Percentiles rank a stretch among this genome's conserved stretches.
phyloP scores from a whole-genome alignment of 2,888 invertebrate species.

The Stenurella melanura region DNA sequence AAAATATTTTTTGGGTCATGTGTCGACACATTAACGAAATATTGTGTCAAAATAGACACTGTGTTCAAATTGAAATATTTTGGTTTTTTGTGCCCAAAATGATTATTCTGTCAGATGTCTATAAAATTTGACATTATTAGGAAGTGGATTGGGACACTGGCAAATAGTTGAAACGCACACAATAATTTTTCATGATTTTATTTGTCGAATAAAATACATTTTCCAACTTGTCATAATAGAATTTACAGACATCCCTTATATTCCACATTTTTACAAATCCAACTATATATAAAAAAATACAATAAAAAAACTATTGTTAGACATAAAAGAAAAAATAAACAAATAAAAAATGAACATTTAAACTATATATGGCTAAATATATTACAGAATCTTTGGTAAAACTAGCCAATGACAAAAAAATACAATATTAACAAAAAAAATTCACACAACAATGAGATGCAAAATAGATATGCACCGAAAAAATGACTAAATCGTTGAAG shows the following conservation, averaged over 20 bases:
- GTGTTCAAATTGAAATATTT: no score
- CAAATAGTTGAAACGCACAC: not conserved
- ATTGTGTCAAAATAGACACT: no score
- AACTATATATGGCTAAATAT: conserved; percentile 62
- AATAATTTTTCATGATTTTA: conserved; percentile 55
- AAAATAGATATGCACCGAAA: conserved; percentile 57
- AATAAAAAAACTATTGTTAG: conserved; percentile 59
- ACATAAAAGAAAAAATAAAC: conserved; percentile 57
- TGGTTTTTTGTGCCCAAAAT: no score
- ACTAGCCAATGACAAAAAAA: conserved; percentile 71
- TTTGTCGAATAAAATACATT: conserved; percentile 73
- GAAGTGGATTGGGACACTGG: not conserved
- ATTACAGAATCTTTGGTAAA: conserved; percentile 73
- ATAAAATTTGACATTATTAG: not conserved
- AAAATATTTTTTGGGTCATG: no score
- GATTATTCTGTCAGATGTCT: no score
- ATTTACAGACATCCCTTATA: conserved; percentile 71
- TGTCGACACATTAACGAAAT: no score
- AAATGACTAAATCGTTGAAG: conserved; percentile 57
- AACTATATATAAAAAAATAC: conserved; percentile 62
- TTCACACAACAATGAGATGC: conserved; percentile 64
- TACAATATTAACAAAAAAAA: conserved; percentile 61
- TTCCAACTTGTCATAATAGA: conserved; percentile 71
- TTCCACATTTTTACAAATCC: conserved; percentile 68
- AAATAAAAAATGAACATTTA: conserved; percentile 55